phyloP scores from a whole-genome alignment of 2,888 invertebrate genomes.

The Atherix ibis region DNA sequence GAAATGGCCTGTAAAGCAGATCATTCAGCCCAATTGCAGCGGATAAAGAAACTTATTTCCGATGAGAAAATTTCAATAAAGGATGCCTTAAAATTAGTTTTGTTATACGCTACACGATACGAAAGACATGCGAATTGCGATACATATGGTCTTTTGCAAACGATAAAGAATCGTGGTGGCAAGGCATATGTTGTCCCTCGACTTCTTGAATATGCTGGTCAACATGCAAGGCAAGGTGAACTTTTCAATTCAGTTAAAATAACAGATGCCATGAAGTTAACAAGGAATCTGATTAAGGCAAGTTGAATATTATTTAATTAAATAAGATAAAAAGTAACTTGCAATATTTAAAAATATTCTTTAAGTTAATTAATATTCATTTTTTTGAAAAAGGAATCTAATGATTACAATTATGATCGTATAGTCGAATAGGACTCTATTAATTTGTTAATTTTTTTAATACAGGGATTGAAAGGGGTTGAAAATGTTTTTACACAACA shows the following conservation, averaged over 20 bases:
- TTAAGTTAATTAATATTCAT: too few relatives aligned
- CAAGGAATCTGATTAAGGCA: slow-evolving; percentile 27
- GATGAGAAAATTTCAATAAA: slow-evolving; percentile 53
- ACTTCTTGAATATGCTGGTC: slow-evolving; percentile 72
- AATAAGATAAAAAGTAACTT: too few relatives aligned
- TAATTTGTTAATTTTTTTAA: slow-evolving; percentile 6
- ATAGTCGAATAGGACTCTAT: too few relatives aligned
- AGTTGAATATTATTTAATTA: slow-evolving; percentile 3
- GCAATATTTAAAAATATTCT: too few relatives aligned
- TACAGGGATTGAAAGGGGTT: slow-evolving; percentile 74
- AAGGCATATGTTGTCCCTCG: slow-evolving; percentile 45
- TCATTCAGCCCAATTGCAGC: slow-evolving; percentile 62
- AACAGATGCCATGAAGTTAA: slow-evolving; percentile 78
- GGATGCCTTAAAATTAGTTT: slow-evolving; percentile 77
- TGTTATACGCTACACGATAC: slow-evolving; percentile 86
- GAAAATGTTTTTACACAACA: slow-evolving; percentile 99
- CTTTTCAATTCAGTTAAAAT: slow-evolving; percentile 80
- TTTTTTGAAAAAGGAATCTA: too few relatives aligned
- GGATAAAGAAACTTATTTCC: slow-evolving; percentile 60
- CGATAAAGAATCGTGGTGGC: slow-evolving; percentile 55
- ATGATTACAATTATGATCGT: too few relatives aligned
- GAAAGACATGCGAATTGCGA: slow-evolving; percentile 80
- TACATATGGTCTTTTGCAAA: slow-evolving; percentile 55
- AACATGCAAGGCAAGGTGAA: slow-evolving; percentile 64
- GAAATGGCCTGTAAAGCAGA: slow-evolving; percentile 80